Evolutionary conservation across 1,140 invertebrate species (phyloP).

Genomic region (Drosophila pectinifera): DNA sequence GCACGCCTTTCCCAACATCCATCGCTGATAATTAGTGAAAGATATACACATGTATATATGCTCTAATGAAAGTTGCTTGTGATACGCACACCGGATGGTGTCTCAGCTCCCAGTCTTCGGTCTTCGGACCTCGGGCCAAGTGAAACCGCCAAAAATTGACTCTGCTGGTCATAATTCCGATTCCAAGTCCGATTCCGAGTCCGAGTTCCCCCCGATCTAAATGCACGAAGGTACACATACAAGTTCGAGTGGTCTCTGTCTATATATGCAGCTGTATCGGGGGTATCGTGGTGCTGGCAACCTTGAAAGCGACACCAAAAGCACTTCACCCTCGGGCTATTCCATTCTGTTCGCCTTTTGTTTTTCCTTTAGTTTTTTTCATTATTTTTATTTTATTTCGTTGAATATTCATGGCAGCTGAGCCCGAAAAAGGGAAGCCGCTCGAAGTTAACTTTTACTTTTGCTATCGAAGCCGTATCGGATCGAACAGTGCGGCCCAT

Average conservation of each 20-base stretch:
- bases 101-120: neutral
- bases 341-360: conserved; percentile 13
- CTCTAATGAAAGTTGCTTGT: conserved; percentile 55
- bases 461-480: conserved; percentile 36
- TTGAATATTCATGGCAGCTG: conserved; percentile 32
- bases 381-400: conserved; percentile 15
- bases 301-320: conserved; percentile 37
- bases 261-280: neutral
- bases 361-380: neutral
- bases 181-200: neutral
- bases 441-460: conserved; percentile 57
- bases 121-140: conserved; percentile 4
- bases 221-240: neutral
- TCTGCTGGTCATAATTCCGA: neutral
- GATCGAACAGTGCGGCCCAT: conserved; percentile 2
- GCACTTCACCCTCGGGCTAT: conserved; percentile 32
- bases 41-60: conserved; percentile 15
- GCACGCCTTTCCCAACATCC: too few species aligned
- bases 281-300: conserved; percentile 14
- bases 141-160: conserved; percentile 17
- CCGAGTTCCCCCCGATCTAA: neutral
- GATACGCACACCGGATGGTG: conserved; percentile 17
- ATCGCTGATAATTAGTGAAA: conserved; percentile 64
- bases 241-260: neutral
- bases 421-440: conserved; percentile 47